These are phyloP conservation scores for Nyctibius grandis DNA, from an alignment of 2,797 vertebrate species.

Conservation along the genomic window DNA sequence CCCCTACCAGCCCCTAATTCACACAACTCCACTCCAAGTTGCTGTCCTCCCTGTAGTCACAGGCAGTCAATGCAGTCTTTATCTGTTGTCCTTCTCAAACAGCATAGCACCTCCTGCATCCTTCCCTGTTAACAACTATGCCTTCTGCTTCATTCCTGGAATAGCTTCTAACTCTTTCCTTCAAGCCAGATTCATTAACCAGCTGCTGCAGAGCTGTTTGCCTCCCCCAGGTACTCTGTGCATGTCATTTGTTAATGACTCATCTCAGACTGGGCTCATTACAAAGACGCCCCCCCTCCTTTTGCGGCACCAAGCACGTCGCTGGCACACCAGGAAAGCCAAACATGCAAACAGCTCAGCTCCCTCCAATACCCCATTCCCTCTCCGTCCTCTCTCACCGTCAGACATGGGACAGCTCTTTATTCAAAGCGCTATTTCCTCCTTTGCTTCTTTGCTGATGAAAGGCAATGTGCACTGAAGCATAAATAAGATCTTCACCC, in stretches of 20 bases:
- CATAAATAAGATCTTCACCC: neutral
- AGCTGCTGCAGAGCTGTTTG: slow-evolving; percentile 57
- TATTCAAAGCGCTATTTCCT: neutral
- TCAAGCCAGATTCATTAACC: slow-evolving; percentile 66
- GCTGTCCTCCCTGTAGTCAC: neutral
- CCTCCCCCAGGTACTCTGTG: slow-evolving; percentile 62
- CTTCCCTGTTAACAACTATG: slow-evolving; percentile 31
- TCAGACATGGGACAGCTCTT: neutral
- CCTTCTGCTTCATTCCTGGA: slow-evolving; percentile 48
- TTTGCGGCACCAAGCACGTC: neutral
- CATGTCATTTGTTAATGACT: slow-evolving; percentile 62
- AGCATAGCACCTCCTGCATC: slow-evolving; percentile 10
- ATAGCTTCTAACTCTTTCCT: slow-evolving; percentile 53
- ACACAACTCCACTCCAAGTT: neutral
- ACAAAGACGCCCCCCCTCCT: neutral
- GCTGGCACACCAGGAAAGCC: neutral
- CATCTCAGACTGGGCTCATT: slow-evolving; percentile 44
- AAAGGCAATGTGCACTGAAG: neutral
- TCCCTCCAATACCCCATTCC: neutral
- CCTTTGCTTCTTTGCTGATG: neutral
- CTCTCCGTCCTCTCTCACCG: neutral
- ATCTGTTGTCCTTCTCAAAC: neutral
- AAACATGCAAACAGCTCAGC: neutral
- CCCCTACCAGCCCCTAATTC: neutral
- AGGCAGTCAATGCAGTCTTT: neutral